A percentile compares a stretch with the other conserved stretches of the same genome.
Evolutionary conservation across 2,797 vertebrate species (phyloP).

Genomic region (Adrianichthys oophorus): DNA sequence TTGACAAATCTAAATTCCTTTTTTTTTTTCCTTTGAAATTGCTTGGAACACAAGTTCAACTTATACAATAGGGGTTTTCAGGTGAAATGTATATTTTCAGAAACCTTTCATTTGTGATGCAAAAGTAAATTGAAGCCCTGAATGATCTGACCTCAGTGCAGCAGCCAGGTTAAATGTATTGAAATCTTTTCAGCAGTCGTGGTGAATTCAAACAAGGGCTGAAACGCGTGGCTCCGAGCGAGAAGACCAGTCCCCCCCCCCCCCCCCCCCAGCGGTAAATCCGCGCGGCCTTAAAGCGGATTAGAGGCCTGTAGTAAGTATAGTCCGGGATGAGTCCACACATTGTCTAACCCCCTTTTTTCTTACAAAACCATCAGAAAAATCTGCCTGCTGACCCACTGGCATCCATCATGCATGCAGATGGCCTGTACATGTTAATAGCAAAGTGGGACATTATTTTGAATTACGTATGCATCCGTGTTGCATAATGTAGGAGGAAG

Average conservation of each 20-base stretch:
- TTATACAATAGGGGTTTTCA: slow-evolving; percentile 13
- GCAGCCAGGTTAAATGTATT: slow-evolving; percentile 40
- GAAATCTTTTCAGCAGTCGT: slow-evolving; percentile 36
- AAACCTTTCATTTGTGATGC: slow-evolving; percentile 4
- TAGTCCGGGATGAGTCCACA: slow-evolving; percentile 35
- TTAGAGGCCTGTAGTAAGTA: slow-evolving; percentile 59
- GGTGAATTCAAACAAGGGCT: slow-evolving; percentile 46
- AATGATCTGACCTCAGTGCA: slow-evolving; percentile 4
- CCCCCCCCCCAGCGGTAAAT: slow-evolving; percentile 38
- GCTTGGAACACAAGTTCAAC: too few relatives aligned
- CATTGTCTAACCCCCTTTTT: slow-evolving; percentile 45
- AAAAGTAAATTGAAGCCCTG: slow-evolving; percentile 1
- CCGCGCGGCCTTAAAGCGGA: slow-evolving; percentile 64
- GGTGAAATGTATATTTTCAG: slow-evolving; percentile 1
- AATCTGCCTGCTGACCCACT: slow-evolving; percentile 29
- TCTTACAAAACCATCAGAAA: slow-evolving; percentile 42
- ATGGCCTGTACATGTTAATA: neutral
- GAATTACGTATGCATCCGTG: neutral
- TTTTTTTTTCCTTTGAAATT: too few relatives aligned
- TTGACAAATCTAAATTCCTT: too few relatives aligned
- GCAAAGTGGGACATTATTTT: slow-evolving; percentile 3
- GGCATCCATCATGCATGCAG: slow-evolving; percentile 15
- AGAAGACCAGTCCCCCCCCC: slow-evolving; percentile 20
- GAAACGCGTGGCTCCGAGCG: slow-evolving; percentile 46
- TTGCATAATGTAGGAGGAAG: neutral